Conservation (phyloP, 2,888 invertebrate species). For the Lepetodrilus schrolli region DNA sequence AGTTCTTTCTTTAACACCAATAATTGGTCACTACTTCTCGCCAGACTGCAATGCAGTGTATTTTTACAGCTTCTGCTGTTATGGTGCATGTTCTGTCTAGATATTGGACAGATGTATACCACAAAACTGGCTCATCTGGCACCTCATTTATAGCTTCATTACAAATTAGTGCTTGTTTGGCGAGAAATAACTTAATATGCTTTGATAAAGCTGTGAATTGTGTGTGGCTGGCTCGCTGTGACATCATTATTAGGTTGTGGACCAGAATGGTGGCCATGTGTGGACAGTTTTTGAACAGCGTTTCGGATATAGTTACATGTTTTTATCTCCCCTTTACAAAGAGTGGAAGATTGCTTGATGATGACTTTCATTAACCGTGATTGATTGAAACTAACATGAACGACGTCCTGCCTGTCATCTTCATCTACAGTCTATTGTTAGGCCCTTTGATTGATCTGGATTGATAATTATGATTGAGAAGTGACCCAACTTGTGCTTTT, state of each 20-base stretch:
- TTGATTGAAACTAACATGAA: not conserved
- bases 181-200: conserved; percentile 11
- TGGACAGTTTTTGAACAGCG: not conserved
- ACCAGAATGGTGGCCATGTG: conserved; percentile 2
- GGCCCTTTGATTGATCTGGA: not conserved
- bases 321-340: not conserved
- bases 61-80: no score
- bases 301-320: not conserved
- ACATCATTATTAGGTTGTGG: conserved; percentile 10
- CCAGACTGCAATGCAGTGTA: no score
- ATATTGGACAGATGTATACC: no score
- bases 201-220: conserved; percentile 11
- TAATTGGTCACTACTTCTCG: no score
- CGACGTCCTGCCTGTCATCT: not conserved
- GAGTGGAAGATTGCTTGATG: not conserved
- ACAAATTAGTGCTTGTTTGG: conserved; percentile 1
- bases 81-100: no score
- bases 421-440: not conserved
- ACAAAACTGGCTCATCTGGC: not conserved
- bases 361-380: not conserved
- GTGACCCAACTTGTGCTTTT: conserved; percentile 8
- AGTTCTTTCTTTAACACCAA: no score
- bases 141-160: not conserved
- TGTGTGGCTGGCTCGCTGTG: no score
- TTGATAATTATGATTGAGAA: conserved; percentile 24